These are phyloP conservation scores for Proisotoma minuta DNA, from an alignment of 2,888 invertebrate genomes.

Conservation along the genomic window DNA sequence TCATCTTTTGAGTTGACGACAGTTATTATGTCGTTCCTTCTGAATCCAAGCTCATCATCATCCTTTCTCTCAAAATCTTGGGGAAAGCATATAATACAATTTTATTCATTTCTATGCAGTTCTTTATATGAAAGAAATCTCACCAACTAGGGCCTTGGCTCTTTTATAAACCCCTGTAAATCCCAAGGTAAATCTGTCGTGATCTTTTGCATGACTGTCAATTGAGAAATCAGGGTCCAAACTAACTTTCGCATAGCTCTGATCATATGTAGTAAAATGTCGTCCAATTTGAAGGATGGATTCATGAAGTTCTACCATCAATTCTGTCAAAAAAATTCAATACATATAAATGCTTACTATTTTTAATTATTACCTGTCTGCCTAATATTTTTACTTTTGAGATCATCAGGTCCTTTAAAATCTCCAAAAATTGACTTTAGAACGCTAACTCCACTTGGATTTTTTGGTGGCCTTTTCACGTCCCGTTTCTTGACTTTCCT, in stretches of 20 bases:
- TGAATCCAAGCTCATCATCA: slow-evolving; percentile 95
- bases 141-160: slow-evolving; percentile 84
- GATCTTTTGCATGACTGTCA: slow-evolving; percentile 90
- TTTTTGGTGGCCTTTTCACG: slow-evolving; percentile 92
- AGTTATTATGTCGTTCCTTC: slow-evolving; percentile 97
- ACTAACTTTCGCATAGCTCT: slow-evolving; percentile 66
- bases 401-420: slow-evolving; percentile 70
- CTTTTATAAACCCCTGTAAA: slow-evolving; percentile 64
- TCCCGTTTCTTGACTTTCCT: slow-evolving; percentile 43
- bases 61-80: slow-evolving; percentile 93
- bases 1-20: slow-evolving; percentile 96
- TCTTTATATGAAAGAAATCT: slow-evolving; percentile 13
- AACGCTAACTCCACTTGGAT: slow-evolving; percentile 70
- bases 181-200: slow-evolving; percentile 61
- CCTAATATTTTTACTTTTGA: slow-evolving; percentile 91
- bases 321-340: slow-evolving; percentile 58
- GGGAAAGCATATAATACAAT: slow-evolving; percentile 47
- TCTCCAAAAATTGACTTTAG: slow-evolving; percentile 65
- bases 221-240: slow-evolving; percentile 89
- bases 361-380: slow-evolving; percentile 66
- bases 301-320: slow-evolving; percentile 94
- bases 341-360: not conserved
- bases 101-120: not conserved
- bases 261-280: slow-evolving; percentile 91
- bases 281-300: slow-evolving; percentile 88